Evolutionary conservation across 2,113 vertebrate genomes (phyloP).

Genomic region (Sarotherodon lohbergeri): DNA sequence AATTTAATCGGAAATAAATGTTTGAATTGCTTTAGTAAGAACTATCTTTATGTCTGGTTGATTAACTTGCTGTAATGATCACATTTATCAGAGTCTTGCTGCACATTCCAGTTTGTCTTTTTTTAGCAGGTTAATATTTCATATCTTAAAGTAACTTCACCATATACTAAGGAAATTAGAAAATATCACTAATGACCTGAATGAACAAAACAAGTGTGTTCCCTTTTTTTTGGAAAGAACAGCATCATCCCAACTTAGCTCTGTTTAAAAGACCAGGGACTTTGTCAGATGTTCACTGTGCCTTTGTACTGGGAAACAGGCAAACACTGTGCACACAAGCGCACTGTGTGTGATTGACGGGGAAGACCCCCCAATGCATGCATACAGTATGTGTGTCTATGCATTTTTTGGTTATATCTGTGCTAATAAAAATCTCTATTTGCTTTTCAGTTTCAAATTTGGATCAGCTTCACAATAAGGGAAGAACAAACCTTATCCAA

Average conservation of each 20-base stretch:
- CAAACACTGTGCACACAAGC: constrained; percentile 8
- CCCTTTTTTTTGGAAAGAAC: constrained; percentile 7
- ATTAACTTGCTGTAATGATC: not conserved
- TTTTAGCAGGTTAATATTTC: not conserved
- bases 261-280: constrained; percentile 44
- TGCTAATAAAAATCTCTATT: not conserved
- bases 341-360: not conserved
- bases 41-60: not conserved
- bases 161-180: not conserved
- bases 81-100: not conserved
- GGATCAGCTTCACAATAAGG: not conserved
- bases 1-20: not conserved
- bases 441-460: not conserved
- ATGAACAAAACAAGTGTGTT: not conserved
- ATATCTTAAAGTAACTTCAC: not conserved
- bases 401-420: not conserved
- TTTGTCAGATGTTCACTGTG: constrained; percentile 33
- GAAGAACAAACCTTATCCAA: not conserved
- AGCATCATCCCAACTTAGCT: constrained; percentile 17
- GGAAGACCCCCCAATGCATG: not conserved
- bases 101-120: not conserved
- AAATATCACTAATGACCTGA: not conserved
- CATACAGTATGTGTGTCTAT: not conserved
- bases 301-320: constrained; percentile 34
- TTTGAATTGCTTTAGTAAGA: not conserved